Evolutionary conservation across 2,113 vertebrate species (phyloP), one percentile per base, ranked within the genome.

Genomic region (Calonectris borealis): DNA sequence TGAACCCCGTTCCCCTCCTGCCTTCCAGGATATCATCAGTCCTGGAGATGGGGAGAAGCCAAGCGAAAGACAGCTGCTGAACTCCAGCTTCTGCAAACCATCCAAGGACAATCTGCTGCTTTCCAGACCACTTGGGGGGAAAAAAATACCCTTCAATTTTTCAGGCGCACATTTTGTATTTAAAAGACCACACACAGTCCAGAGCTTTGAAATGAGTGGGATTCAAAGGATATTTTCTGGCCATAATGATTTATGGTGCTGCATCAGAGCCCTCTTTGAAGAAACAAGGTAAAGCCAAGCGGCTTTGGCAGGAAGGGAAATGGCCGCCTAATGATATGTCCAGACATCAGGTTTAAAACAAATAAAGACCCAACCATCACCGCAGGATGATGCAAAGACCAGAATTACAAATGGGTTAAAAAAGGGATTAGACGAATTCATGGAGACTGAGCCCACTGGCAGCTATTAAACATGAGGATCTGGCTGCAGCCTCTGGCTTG

Each of bases 51-150:
- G 34, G 57, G 27, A 79, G 78, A 93, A 96, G 79, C 65, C 93
- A 96, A 88, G 68, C 5, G 5, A 86, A 52, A 2, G 55, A 52
- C 62, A 95, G 72, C 55, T 90, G 88, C 68, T 72, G 88, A 96
- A 52, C 42, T 90, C 72, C 21, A 20, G 81, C 93, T 94, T 90
- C 90, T 91, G 83, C 78, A 70, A 86, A 66, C 10, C 36, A 49
- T 54, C 80, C 94, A 95, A 93, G 83, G 88, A 92, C 69, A 96
- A 95, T 52, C 58, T 90, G 71, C 81, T 94, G 48, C 83, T 88
- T 91, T 83, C 85, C 95, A 95, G 91, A 76, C 42, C 69, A 87
- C 58, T 87, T 72, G 34, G 36, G 10, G 19, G 26, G 11, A 15
- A 22, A 69, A 75, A 82, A 95, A 31, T 13, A 26, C 66, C 27